A percentile compares a stretch with the other conserved stretches of the same genome.
These are phyloP conservation scores for Uropsilus gracilis DNA, from an alignment of 2,113 vertebrate species.

Conservation along the genomic window DNA sequence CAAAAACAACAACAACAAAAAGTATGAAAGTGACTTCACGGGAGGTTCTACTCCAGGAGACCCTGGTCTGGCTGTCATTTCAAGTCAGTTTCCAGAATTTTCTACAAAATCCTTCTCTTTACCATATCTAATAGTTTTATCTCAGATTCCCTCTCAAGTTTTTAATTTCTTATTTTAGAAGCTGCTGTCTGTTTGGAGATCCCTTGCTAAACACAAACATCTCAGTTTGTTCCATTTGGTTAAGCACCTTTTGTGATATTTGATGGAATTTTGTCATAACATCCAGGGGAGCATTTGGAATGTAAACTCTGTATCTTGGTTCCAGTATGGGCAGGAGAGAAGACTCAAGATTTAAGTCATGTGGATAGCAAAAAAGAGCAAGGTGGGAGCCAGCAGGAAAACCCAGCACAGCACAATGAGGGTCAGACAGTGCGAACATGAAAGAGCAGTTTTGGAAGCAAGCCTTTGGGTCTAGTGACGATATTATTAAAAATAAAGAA, in stretches of 20 bases:
- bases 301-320: background rate
- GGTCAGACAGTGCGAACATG: background rate
- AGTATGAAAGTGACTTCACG: background rate
- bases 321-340: background rate
- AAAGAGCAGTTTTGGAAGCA: background rate
- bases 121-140: background rate
- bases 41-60: background rate
- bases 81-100: conserved; percentile 41
- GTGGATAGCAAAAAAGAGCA: background rate
- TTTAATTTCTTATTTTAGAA: conserved; percentile 69
- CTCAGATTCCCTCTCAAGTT: conserved; percentile 60
- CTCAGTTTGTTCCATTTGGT: conserved; percentile 61
- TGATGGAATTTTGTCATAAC: too few relatives aligned
- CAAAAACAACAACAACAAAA: too few relatives aligned
- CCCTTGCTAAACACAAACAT: conserved; percentile 46
- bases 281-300: background rate
- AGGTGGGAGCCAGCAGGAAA: background rate
- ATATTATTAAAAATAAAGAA: background rate
- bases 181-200: conserved; percentile 31
- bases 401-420: background rate
- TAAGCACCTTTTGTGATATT: conserved; percentile 53
- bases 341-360: background rate
- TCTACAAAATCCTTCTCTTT: conserved; percentile 31
- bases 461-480: background rate
- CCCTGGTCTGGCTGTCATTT: background rate